Conservation (phyloP, 2,113 vertebrate genomes). For the Octodon degus region DNA sequence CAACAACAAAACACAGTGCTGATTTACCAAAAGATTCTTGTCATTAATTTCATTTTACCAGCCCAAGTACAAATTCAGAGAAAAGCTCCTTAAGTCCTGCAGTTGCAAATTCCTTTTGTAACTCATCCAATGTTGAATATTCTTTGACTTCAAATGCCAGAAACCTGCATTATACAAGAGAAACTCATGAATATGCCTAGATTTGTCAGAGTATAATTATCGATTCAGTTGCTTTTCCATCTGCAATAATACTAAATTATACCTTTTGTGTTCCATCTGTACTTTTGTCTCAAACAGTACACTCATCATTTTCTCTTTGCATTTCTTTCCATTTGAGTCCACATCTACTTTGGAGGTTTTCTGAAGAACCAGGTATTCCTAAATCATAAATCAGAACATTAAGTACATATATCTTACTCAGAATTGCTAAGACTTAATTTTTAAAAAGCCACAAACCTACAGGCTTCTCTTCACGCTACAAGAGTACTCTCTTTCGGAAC, state of each 20-base stretch:
- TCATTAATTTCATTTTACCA: constrained; percentile 81
- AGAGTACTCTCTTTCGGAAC: not conserved
- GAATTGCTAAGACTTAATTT: constrained; percentile 43
- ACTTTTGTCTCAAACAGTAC: constrained; percentile 90
- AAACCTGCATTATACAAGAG: constrained; percentile 86
- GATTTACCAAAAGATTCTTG: constrained; percentile 56
- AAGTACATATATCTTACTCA: constrained; percentile 36
- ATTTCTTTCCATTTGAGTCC: constrained; percentile 94
- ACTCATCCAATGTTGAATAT: constrained; percentile 86
- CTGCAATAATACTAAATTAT: constrained; percentile 86
- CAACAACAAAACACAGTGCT: not conserved
- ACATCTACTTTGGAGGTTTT: constrained; percentile 95
- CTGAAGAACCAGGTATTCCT: constrained; percentile 93
- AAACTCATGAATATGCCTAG: constrained; percentile 82
- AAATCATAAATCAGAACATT: constrained; percentile 75
- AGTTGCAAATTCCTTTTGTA: constrained; percentile 90
- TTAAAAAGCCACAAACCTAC: constrained; percentile 57
- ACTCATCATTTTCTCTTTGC: constrained; percentile 96
- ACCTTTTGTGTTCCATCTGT: constrained; percentile 87
- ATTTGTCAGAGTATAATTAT: constrained; percentile 86
- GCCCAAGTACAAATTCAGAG: constrained; percentile 85
- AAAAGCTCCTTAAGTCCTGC: constrained; percentile 86
- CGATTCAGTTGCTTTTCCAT: constrained; percentile 84
- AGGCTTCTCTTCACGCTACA: constrained; percentile 13
- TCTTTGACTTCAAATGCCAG: constrained; percentile 91